These are phyloP conservation scores for Cataglyphis rosenhaueri DNA, from an alignment of 2,888 invertebrate species.

Conservation along the genomic window DNA sequence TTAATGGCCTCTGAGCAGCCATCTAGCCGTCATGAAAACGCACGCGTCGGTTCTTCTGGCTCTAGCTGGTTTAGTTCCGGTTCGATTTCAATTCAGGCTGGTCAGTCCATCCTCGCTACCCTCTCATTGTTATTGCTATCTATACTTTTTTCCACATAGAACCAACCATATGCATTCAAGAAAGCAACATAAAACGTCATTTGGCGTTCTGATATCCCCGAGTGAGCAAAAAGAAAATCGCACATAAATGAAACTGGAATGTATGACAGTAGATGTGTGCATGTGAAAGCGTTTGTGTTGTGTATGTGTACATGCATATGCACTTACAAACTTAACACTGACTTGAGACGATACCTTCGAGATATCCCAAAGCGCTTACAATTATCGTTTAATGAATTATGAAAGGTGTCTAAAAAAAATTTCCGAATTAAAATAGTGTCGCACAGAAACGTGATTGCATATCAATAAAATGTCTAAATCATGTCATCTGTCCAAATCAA, in stretches of 20 bases:
- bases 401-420: background rate
- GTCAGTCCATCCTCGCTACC: constrained; percentile 69
- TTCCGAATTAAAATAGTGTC: background rate
- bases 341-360: constrained; percentile 32
- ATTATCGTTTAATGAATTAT: constrained; percentile 4
- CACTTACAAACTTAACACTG: constrained; percentile 38
- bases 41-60: constrained; percentile 77
- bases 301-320: constrained; percentile 24
- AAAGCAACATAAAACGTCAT: constrained; percentile 2
- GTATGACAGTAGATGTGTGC: constrained; percentile 27
- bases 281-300: constrained; percentile 21
- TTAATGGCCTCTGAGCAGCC: constrained; percentile 84
- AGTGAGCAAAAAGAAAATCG: constrained; percentile 10
- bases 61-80: constrained; percentile 79
- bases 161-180: constrained; percentile 52
- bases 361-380: constrained; percentile 7
- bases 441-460: background rate
- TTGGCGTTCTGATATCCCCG: constrained; percentile 1
- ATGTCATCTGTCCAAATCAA: background rate
- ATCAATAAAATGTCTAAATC: background rate
- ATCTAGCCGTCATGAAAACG: constrained; percentile 80
- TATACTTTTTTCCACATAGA: constrained; percentile 79
- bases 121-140: constrained; percentile 67
- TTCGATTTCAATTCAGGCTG: constrained; percentile 58
- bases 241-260: constrained; percentile 16